Conservation (phyloP, 2,888 invertebrate species). For the Dolomedes plantarius region DNA sequence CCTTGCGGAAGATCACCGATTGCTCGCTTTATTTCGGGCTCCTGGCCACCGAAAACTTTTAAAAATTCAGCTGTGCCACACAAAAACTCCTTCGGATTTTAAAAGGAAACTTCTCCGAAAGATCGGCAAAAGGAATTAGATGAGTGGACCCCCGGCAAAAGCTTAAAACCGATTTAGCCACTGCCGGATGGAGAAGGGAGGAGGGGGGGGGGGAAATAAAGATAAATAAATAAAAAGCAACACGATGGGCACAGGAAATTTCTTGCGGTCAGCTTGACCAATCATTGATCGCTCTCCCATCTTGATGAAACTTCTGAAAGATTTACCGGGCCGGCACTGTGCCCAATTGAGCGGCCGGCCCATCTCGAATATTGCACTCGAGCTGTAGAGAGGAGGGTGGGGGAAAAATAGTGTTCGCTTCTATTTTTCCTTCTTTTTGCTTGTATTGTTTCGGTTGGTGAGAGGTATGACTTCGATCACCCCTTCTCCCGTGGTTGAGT, state of each 20-base stretch:
- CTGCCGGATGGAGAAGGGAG: neutral
- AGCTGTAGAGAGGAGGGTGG: neutral
- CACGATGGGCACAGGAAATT: neutral
- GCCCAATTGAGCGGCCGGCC: constrained; percentile 16
- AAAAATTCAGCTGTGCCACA: neutral
- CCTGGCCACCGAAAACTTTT: neutral
- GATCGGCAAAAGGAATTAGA: constrained; percentile 15
- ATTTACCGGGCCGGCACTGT: constrained; percentile 30
- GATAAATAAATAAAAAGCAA: constrained; percentile 5
- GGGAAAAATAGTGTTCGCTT: neutral
- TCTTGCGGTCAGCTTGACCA: constrained; percentile 19
- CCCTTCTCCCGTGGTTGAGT: neutral
- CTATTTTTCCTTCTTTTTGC: neutral
- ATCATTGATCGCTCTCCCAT: constrained; percentile 34
- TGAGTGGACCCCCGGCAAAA: constrained; percentile 22
- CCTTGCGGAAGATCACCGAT: neutral
- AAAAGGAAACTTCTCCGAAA: neutral
- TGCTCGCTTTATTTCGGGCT: neutral
- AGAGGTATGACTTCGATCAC: neutral
- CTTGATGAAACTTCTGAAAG: constrained; percentile 44
- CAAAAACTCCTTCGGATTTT: neutral
- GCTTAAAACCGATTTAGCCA: constrained; percentile 37
- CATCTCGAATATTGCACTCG: constrained; percentile 44
- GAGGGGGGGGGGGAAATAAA: constrained; percentile 6
- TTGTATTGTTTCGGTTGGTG: neutral